Percentiles rank a stretch among this genome's conserved stretches.
These are phyloP conservation scores for Oreochromis spilurus DNA, from an alignment of 2,113 vertebrate genomes.

Conservation along the genomic window DNA sequence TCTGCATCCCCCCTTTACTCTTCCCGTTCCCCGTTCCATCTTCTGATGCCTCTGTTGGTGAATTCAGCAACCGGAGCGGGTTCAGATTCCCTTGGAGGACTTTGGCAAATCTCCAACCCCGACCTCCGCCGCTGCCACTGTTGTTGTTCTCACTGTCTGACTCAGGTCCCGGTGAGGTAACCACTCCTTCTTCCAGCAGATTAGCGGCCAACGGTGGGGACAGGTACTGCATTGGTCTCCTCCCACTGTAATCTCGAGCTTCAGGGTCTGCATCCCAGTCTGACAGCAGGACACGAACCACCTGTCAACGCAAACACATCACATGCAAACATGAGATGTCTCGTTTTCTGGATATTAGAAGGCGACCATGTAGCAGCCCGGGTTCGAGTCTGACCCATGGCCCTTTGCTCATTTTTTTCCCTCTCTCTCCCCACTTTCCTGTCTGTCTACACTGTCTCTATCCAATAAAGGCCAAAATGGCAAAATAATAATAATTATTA, in stretches of 20 bases:
- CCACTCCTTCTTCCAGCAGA: conserved; percentile 80
- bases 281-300: conserved; percentile 87
- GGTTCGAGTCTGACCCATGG: background rate
- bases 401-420: background rate
- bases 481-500: background rate
- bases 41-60: conserved; percentile 49
- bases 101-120: conserved; percentile 82
- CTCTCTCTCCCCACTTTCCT: background rate
- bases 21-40: conserved; percentile 39
- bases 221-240: conserved; percentile 87
- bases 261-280: conserved; percentile 91
- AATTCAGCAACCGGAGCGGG: conserved; percentile 76
- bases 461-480: background rate
- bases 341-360: background rate
- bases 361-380: background rate
- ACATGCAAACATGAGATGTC: background rate
- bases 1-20: conserved; percentile 73
- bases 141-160: conserved; percentile 61
- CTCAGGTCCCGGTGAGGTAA: conserved; percentile 56
- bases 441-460: background rate
- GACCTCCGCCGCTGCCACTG: background rate
- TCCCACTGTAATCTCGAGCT: conserved; percentile 90
- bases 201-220: conserved; percentile 64
- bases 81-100: conserved; percentile 84
- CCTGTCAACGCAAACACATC: conserved; percentile 45